Conservation (phyloP, 2,888 invertebrate genomes). For the Pomacea canaliculata region DNA sequence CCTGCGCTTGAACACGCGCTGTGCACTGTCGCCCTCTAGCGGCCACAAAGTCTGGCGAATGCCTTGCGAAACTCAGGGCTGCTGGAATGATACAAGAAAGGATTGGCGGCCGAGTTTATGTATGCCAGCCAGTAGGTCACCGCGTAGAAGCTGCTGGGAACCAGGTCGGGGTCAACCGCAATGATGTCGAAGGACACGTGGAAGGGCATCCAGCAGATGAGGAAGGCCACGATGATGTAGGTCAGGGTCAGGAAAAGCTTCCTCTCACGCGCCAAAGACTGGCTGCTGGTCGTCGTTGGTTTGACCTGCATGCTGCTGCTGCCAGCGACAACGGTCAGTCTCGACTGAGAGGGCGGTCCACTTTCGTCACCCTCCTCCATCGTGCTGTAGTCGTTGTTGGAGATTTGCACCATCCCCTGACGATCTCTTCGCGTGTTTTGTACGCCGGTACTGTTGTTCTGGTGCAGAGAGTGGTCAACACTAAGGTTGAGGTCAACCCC, state of each 20-base stretch:
- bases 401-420: too few species aligned
- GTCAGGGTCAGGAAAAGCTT: conserved; percentile 50
- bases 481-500: too few species aligned
- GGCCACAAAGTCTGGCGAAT: conserved; percentile 36
- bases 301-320: too few species aligned
- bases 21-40: not conserved
- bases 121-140: conserved; percentile 57
- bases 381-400: too few species aligned
- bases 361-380: too few species aligned
- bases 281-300: not conserved
- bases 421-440: too few species aligned
- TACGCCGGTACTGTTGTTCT: too few species aligned
- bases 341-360: not conserved
- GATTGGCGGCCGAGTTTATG: conserved; percentile 57
- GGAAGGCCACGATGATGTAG: conserved; percentile 52
- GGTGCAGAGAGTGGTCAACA: too few species aligned
- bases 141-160: conserved; percentile 41
- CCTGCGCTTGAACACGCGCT: too few species aligned
- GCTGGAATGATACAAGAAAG: conserved; percentile 56
- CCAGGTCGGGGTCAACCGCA: conserved; percentile 40
- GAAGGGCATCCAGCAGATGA: conserved; percentile 57
- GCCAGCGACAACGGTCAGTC: not conserved
- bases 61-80: conserved; percentile 49
- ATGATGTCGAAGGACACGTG: conserved; percentile 56
- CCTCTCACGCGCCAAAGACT: conserved; percentile 27